Evolutionary conservation across 2,888 invertebrate species (phyloP).

Genomic region (Belgica antarctica): DNA sequence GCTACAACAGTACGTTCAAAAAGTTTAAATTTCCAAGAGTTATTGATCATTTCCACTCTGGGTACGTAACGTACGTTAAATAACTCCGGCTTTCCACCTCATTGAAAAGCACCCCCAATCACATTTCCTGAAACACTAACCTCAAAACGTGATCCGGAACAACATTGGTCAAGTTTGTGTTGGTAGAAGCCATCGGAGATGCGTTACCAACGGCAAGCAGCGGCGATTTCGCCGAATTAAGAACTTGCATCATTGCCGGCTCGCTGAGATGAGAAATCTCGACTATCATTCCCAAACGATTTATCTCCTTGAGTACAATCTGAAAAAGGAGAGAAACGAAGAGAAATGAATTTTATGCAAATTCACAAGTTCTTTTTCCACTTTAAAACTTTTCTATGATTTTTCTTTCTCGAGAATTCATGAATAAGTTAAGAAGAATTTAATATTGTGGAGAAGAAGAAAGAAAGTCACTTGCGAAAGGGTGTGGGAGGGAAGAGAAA

Average conservation of each 20-base stretch:
- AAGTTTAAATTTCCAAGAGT: too few species aligned
- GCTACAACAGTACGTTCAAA: too few species aligned
- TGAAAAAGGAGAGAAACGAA: constrained; percentile 4
- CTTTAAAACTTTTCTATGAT: constrained; percentile 22
- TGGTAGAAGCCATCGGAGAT: constrained; percentile 58
- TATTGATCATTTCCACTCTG: too few species aligned
- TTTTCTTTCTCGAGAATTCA: constrained; percentile 16
- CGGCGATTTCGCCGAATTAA: constrained; percentile 62
- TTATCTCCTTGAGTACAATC: constrained; percentile 66
- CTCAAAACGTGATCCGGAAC: constrained; percentile 81
- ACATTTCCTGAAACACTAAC: too few species aligned
- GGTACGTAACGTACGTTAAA: too few species aligned
- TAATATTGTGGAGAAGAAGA: not conserved
- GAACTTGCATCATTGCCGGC: constrained; percentile 62
- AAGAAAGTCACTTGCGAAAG: not conserved
- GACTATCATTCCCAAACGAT: constrained; percentile 68
- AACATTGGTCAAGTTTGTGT: constrained; percentile 70
- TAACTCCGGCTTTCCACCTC: too few species aligned
- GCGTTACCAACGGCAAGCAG: constrained; percentile 67
- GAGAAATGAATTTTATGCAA: constrained; percentile 42
- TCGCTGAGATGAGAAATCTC: constrained; percentile 66
- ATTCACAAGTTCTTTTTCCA: constrained; percentile 27
- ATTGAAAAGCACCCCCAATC: too few species aligned
- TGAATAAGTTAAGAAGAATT: constrained; percentile 33
- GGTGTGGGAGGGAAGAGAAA: not conserved